A percentile compares a stretch with the other conserved stretches of the same genome.
Evolutionary conservation across 2,888 invertebrate species (phyloP).

Genomic region (Agonopterix arenella): DNA sequence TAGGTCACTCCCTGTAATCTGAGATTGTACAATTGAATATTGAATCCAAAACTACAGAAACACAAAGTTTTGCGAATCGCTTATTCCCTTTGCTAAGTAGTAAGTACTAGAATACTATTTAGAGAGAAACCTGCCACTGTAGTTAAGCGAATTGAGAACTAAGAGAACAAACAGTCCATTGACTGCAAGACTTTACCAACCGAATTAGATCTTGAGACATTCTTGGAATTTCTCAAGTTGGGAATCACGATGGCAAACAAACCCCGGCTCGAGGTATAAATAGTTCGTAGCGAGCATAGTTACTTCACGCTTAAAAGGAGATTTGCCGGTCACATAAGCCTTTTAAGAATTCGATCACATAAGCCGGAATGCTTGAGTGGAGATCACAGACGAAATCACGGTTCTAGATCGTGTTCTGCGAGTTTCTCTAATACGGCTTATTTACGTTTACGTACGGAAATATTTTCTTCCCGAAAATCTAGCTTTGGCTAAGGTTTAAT

Average conservation of each 20-base stretch:
- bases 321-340: slow-evolving; percentile 2
- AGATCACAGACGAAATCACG: neutral
- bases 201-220: neutral
- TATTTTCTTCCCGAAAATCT: too few relatives aligned
- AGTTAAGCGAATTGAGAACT: neutral
- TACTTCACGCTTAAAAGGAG: neutral
- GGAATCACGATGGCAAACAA: neutral
- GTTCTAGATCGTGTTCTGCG: too few relatives aligned
- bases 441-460: too few relatives aligned
- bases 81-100: too few relatives aligned
- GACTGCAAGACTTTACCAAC: neutral
- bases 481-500: too few relatives aligned
- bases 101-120: neutral
- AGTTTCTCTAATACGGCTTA: too few relatives aligned
- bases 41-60: too few relatives aligned
- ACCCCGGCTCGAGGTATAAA: neutral
- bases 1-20: too few relatives aligned
- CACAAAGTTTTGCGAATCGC: too few relatives aligned
- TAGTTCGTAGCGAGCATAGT: neutral
- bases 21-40: too few relatives aligned
- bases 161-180: neutral
- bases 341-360: slow-evolving; percentile 2
- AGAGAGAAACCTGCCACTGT: neutral
- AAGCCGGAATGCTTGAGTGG: neutral
- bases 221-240: neutral